Conservation (phyloP, 2,888 invertebrate genomes). For the Mesorhabditis spiculigera region DNA sequence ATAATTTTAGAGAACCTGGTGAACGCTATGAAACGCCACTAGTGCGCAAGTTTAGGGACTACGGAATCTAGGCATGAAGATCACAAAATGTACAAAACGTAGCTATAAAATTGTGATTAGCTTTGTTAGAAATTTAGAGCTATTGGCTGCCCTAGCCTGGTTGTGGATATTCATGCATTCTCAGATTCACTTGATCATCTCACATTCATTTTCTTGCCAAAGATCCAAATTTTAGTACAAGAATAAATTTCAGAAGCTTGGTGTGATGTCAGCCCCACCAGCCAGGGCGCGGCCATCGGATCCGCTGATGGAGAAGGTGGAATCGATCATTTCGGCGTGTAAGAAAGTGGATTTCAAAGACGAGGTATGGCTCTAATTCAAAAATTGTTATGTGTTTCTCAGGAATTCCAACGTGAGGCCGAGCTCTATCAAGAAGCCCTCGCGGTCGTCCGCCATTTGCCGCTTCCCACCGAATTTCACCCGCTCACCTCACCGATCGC, state of each 20-base stretch:
- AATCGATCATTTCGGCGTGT: not conserved
- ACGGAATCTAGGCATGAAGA: not conserved
- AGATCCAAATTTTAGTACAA: not conserved
- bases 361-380: not conserved
- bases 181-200: too few species aligned
- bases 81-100: too few species aligned
- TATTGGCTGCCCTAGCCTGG: not conserved
- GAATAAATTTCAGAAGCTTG: too few species aligned
- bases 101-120: too few species aligned
- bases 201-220: not conserved
- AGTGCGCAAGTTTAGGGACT: slow-evolving; percentile 5
- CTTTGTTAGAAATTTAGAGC: too few species aligned
- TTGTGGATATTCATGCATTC: not conserved
- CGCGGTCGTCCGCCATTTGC: not conserved
- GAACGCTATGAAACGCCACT: not conserved
- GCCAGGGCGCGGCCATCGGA: not conserved
- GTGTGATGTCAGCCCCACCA: not conserved
- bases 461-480: not conserved
- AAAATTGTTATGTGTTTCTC: not conserved
- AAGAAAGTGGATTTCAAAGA: not conserved
- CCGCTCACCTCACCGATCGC: not conserved
- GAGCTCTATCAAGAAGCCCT: not conserved
- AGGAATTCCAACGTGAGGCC: not conserved
- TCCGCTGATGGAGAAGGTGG: not conserved
- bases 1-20: not conserved